phyloP scores from a whole-genome alignment of 2,888 invertebrate species.

The Patella depressa region DNA sequence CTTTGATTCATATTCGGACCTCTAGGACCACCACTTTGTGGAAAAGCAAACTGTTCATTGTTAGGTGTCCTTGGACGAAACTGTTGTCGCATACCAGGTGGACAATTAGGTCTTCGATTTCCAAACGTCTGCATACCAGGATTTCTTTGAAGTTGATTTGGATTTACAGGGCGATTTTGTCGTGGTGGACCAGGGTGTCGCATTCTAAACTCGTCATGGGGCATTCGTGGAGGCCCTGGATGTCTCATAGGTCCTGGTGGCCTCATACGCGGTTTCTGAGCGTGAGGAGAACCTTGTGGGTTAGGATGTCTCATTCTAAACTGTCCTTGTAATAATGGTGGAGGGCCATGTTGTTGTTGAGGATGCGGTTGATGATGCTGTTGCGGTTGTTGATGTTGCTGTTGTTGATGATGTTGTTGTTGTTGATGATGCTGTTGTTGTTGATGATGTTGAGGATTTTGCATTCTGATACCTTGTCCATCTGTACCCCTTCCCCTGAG shows the following conservation, averaged over 20 bases:
- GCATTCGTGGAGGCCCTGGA: too few species aligned
- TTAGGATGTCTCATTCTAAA: background rate
- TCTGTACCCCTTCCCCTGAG: too few species aligned
- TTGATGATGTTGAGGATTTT: background rate
- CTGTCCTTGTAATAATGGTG: background rate
- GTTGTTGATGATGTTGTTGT: background rate
- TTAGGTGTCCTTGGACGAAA: background rate
- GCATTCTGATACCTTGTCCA: background rate
- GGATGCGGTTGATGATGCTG: constrained; percentile 2
- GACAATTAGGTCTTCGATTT: background rate
- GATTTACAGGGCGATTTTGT: background rate
- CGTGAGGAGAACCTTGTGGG: background rate
- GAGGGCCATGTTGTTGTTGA: background rate
- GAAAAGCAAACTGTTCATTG: background rate
- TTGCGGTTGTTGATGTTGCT: background rate
- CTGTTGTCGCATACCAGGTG: background rate
- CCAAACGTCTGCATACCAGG: background rate
- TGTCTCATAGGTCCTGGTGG: background rate
- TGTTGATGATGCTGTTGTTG: background rate
- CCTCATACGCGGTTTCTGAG: background rate
- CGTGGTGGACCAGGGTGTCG: background rate
- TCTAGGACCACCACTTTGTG: background rate
- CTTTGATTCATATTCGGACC: background rate
- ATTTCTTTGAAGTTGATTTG: too few species aligned
- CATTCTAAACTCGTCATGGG: background rate